A percentile compares a stretch with the other conserved stretches of the same genome.
phyloP scores from a whole-genome alignment of 2,888 invertebrate genomes.

The Pachydiplax longipennis region DNA sequence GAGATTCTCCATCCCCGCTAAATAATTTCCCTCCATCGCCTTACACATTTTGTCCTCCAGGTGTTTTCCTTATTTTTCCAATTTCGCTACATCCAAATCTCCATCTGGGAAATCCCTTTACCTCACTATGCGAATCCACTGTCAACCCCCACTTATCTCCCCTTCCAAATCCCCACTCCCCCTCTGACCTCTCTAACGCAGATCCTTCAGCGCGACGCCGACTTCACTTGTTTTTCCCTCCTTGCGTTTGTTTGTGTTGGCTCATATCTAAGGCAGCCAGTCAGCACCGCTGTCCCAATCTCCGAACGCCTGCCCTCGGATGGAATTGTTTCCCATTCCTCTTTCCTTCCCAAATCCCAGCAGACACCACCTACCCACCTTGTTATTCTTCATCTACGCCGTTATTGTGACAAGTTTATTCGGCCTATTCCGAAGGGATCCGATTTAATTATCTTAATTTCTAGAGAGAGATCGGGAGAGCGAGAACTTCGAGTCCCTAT shows the following conservation, averaged over 20 bases:
- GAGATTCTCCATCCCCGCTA: no score
- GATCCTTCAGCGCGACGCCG: not conserved
- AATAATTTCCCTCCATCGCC: no score
- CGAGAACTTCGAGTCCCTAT: no score
- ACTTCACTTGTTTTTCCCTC: constrained; percentile 35
- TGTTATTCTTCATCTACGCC: no score
- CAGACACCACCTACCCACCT: not conserved
- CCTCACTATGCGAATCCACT: not conserved
- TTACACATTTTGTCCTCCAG: not conserved
- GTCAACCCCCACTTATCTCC: no score
- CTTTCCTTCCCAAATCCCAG: not conserved
- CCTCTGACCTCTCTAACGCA: not conserved
- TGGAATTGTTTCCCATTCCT: not conserved
- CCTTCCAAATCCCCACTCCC: not conserved
- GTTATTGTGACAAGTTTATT: no score
- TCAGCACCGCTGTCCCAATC: not conserved
- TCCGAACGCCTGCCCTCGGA: constrained; percentile 4
- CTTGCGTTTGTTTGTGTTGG: constrained; percentile 10
- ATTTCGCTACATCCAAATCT: not conserved
- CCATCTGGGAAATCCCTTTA: not conserved
- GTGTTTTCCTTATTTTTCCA: not conserved
- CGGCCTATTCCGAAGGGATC: no score
- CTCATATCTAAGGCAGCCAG: constrained; percentile 37
- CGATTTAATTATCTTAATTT: no score
- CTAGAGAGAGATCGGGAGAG: no score